These are phyloP conservation scores for Anomalospiza imberbis DNA, from an alignment of 2,797 vertebrate genomes.

Conservation along the genomic window DNA sequence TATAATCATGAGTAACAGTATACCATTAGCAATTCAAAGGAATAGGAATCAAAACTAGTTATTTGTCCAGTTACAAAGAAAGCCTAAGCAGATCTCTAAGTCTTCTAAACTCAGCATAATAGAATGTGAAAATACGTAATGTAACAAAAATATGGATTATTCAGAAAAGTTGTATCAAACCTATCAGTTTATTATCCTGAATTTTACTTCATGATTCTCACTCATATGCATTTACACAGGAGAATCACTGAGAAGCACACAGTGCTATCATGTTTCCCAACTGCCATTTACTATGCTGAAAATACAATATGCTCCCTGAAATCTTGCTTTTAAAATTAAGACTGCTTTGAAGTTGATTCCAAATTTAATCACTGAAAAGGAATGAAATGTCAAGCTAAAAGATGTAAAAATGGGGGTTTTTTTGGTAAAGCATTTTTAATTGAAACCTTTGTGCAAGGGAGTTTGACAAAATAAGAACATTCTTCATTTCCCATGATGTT, in stretches of 20 bases:
- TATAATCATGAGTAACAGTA: not conserved
- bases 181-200: not conserved
- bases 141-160: not conserved
- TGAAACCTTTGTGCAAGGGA: not conserved
- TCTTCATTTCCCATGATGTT: not conserved
- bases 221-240: not conserved
- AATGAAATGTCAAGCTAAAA: not conserved
- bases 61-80: not conserved
- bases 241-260: not conserved
- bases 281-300: not conserved
- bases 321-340: not conserved
- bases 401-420: not conserved
- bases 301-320: not conserved
- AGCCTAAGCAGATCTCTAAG: not conserved
- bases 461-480: not conserved
- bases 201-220: not conserved
- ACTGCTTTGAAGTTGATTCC: not conserved
- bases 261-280: not conserved
- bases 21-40: not conserved
- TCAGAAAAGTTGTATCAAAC: not conserved
- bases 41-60: not conserved
- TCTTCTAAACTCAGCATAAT: not conserved
- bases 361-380: not conserved
- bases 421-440: not conserved
- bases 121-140: not conserved